phyloP scores from a whole-genome alignment of 2,888 invertebrate species.

The Matsumyia berberina region DNA sequence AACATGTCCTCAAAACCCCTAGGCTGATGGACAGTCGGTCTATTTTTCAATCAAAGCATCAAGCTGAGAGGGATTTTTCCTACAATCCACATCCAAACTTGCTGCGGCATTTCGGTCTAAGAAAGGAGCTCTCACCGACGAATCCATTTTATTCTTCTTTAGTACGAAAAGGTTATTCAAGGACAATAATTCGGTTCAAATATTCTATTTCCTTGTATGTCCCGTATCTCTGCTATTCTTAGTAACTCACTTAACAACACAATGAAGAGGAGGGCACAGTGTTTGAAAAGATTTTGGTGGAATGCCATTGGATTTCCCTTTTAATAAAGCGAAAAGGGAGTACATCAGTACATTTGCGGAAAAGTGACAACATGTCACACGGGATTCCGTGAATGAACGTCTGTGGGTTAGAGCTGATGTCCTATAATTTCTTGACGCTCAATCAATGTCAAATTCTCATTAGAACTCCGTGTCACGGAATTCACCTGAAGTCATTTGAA shows the following conservation, averaged over 20 bases:
- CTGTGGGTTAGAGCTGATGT: not conserved
- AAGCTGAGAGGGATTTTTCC: too few species aligned
- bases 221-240: not conserved
- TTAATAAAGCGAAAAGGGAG: not conserved
- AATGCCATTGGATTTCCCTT: not conserved
- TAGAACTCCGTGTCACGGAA: not conserved
- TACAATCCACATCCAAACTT: too few species aligned
- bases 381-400: not conserved
- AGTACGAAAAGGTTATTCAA: conserved; percentile 13
- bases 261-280: too few species aligned
- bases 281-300: not conserved
- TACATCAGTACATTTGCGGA: too few species aligned
- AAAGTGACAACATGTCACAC: not conserved
- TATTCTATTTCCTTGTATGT: not conserved
- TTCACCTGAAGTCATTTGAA: too few species aligned
- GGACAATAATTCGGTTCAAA: conserved; percentile 8
- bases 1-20: too few species aligned
- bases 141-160: conserved; percentile 17
- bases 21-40: too few species aligned
- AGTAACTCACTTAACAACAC: not conserved
- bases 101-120: too few species aligned
- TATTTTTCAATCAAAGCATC: too few species aligned
- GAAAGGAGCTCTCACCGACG: not conserved
- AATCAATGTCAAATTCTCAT: conserved; percentile 3
- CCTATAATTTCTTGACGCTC: not conserved